phyloP scores from a whole-genome alignment of 2,797 vertebrate genomes.

The Sitta carolinensis region DNA sequence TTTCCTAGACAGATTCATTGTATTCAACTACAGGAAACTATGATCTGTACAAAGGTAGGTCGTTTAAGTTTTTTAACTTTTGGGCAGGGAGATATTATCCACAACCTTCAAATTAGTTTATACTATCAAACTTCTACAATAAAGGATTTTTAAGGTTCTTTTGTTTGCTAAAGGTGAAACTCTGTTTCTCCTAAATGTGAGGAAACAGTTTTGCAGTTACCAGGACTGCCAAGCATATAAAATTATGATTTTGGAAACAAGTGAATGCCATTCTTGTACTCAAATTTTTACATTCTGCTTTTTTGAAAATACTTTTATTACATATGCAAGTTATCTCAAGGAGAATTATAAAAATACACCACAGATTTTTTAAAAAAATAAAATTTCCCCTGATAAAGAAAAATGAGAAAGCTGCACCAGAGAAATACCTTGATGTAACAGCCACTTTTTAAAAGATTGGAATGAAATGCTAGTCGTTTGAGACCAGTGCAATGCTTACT shows the following conservation, averaged over 20 bases:
- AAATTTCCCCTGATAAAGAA: not conserved
- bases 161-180: not conserved
- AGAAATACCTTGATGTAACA: not conserved
- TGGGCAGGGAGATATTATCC: not conserved
- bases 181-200: not conserved
- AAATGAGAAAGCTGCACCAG: not conserved
- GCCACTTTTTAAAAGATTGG: not conserved
- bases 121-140: not conserved
- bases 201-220: not conserved
- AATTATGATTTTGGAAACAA: not conserved
- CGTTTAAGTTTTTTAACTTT: not conserved
- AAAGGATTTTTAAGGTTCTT: not conserved
- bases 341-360: not conserved
- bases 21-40: not conserved
- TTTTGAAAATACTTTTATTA: not conserved
- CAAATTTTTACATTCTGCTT: not conserved
- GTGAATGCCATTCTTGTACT: not conserved
- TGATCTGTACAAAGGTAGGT: not conserved
- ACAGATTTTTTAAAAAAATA: not conserved
- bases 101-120: not conserved
- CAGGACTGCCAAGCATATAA: not conserved
- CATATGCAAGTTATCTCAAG: not conserved
- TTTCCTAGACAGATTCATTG: not conserved
- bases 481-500: not conserved
- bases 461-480: not conserved